phyloP scores from a whole-genome alignment of 30 jellyfish, hydroid and myxozoan species.

The Rhopilema esculentum region DNA sequence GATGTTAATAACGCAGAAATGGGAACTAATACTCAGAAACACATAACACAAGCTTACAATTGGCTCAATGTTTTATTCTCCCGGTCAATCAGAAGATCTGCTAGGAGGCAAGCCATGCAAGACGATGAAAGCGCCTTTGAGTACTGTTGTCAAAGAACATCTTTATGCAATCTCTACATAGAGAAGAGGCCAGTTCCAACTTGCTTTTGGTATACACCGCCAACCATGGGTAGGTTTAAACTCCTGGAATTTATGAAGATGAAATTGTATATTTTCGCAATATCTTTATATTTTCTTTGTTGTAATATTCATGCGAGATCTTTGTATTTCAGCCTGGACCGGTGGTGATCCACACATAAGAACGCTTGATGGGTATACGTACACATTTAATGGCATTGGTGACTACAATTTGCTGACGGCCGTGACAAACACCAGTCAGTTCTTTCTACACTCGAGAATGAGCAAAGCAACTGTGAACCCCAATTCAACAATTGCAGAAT shows the following conservation, averaged over 20 bases:
- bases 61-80: slow-evolving; percentile 4
- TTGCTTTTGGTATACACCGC: slow-evolving; percentile 28
- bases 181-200: slow-evolving; percentile 51
- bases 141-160: slow-evolving; percentile 19
- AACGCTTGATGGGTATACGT: slow-evolving; percentile 76
- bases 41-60: neutral
- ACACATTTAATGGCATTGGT: slow-evolving; percentile 81
- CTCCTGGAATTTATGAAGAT: too few relatives aligned
- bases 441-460: slow-evolving; percentile 43
- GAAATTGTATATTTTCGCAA: neutral
- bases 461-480: slow-evolving; percentile 20
- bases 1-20: neutral
- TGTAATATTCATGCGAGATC: neutral
- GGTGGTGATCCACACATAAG: slow-evolving; percentile 81
- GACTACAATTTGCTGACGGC: slow-evolving; percentile 29
- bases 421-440: slow-evolving; percentile 27
- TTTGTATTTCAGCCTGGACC: slow-evolving; percentile 43
- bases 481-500: slow-evolving; percentile 14
- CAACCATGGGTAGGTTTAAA: slow-evolving; percentile 7
- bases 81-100: neutral
- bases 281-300: neutral
- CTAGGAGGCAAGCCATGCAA: slow-evolving; percentile 1
- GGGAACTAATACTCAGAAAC: slow-evolving; percentile 17
- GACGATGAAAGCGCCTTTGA: slow-evolving; percentile 28
- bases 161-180: slow-evolving; percentile 22